Base-by-base conservation (phyloP, 2,797 vertebrate species). In the Tangara arthus region DNA sequence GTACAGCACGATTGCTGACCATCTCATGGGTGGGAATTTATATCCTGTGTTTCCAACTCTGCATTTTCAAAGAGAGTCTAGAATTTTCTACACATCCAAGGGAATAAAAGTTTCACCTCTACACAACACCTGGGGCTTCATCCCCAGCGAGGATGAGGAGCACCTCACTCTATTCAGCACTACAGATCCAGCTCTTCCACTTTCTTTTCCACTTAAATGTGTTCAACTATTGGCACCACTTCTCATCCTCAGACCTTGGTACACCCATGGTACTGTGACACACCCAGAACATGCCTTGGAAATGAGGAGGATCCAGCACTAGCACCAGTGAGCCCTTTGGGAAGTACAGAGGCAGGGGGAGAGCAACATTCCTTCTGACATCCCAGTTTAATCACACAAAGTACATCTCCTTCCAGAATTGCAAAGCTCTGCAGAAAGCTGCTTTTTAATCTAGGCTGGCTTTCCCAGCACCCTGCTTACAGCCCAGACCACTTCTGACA, bases 181-280 rank as follows among this genome's bases (percentile, higher is more conserved):
- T 42, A 70, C 61, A 47, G 21, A 47, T 2, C 4, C 60, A 30
- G 26, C n/a, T 68, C 86, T 71, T 71, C 46, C 13, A 7, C 23
- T 71, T 78, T 28, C 19, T 61, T 39, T 64, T 37, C 41, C 21
- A 15, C 20, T 47, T 80, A 49, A 65, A 27, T 12, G 15, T 6
- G 30, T 50, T 57, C n/a, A 75, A 3, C 37, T 53, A 4, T 0
- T 26, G 47, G 39, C 27, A 47, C 21, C 7, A 1, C 6, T 57
- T 65, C 61, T 39, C 50, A 30, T 35, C 39, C 35, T 82, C 57
- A 50, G 34, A 26, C 61, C 35, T 42, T 28, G 18, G 5, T 16
- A 30, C 12, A 22, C 11, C 19, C 39, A 3, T 15, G 24, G 27
- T 27, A 32, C 22, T 0, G 0, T 18, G 46, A 14, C 61, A 68